Base-by-base conservation (phyloP, 2,888 invertebrate genomes). In the Litoditis marina region DNA sequence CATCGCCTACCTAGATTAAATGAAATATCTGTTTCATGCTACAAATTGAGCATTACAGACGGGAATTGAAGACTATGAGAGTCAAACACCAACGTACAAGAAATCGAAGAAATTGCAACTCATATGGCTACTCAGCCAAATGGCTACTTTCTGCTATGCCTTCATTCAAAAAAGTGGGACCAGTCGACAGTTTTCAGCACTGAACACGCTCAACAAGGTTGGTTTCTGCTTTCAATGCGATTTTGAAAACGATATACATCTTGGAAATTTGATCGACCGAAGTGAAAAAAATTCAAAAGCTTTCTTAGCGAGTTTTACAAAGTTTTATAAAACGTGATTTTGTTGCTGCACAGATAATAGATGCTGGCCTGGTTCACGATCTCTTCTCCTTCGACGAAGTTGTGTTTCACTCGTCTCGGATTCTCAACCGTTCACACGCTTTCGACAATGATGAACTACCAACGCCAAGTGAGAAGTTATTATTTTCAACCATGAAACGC, bases 171-270 rank as follows among this genome's bases (percentile, higher is more conserved):
- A 86, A 68, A 87, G 87, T 31, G 87, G 87, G 5, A 87, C 87
- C 73, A 86, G 86, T 60, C 84, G 88, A 22, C 88, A 88, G 78
- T 88, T 87, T 83, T 87, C 88, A 0, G 87, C 88, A 4, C 85
- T 88, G 77, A 85, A 85, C 71, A 86, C 87, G 60, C 85, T 88
- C 69, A 88, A 88, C 83, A 86, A 87, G 80, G 84, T 86, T 55
- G 27, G 50, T 46, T n/a, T n/a, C n/a, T n/a, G n/a, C n/a, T n/a
- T n/a, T n/a, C n/a, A n/a, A n/a, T n/a, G n/a, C n/a, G n/a, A n/a
- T n/a, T n/a, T n/a, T n/a, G n/a, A n/a, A n/a, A n/a, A n/a, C n/a
- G n/a, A n/a, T n/a, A n/a, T n/a, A n/a, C n/a, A 27, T 55, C 52
- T 6, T 7, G n/a, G 7, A 13, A 47, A 30, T 13, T 30, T 0